These are phyloP conservation scores for Periplaneta americana DNA, from an alignment of 1,140 invertebrate genomes.

Conservation along the genomic window DNA sequence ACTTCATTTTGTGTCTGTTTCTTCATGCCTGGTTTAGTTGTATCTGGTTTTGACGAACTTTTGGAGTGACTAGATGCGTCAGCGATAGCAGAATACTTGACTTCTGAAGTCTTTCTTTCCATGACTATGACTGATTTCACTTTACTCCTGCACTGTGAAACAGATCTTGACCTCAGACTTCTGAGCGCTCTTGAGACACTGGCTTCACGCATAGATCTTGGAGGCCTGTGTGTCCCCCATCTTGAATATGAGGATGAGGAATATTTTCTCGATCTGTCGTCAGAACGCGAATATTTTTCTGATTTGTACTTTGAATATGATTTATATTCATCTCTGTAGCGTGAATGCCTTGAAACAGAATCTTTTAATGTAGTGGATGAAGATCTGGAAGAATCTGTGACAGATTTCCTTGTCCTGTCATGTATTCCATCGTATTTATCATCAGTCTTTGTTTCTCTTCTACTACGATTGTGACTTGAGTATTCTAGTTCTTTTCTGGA, in stretches of 20 bases:
- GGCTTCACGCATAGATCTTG: neutral
- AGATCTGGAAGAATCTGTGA: neutral
- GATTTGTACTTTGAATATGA: neutral
- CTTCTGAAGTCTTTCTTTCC: neutral
- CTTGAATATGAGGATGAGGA: neutral
- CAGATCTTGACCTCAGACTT: neutral
- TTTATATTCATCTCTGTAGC: neutral
- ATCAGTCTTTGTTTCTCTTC: neutral
- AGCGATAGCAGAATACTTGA: neutral
- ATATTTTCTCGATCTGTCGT: neutral
- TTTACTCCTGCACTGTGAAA: neutral
- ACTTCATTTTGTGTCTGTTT: neutral
- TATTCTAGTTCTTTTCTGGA: neutral
- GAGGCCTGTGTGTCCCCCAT: neutral
- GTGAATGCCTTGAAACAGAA: neutral
- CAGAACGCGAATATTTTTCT: neutral
- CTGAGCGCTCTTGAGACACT: neutral
- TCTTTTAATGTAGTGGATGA: neutral
- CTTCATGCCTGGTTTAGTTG: neutral
- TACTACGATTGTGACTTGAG: neutral
- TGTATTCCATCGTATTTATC: neutral
- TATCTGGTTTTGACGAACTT: neutral
- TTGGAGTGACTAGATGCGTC: neutral
- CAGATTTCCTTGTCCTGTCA: neutral
- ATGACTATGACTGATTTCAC: neutral